phyloP scores from a whole-genome alignment of 2,113 vertebrate genomes.

The Syrmaticus mikado region DNA sequence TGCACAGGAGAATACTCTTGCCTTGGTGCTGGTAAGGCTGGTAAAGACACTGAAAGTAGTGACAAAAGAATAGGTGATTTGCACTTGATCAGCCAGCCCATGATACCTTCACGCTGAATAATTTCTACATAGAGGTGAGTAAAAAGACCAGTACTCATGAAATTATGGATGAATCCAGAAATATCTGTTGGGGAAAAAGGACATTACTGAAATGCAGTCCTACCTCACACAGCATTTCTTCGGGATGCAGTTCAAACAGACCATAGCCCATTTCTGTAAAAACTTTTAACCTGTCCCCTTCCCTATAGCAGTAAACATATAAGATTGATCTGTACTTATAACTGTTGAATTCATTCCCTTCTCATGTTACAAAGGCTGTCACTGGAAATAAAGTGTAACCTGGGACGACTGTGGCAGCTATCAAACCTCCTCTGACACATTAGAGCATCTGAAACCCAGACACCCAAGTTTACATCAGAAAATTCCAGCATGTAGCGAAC shows the following conservation, averaged over 20 bases:
- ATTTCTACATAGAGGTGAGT: not conserved
- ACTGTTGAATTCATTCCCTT: slow-evolving; percentile 72
- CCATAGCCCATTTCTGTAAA: slow-evolving; percentile 28
- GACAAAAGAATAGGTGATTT: slow-evolving; percentile 15
- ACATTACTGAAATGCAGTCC: not conserved
- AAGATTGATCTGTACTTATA: slow-evolving; percentile 73
- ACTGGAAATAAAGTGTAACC: slow-evolving; percentile 80
- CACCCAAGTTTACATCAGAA: slow-evolving; percentile 79
- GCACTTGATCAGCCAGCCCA: not conserved
- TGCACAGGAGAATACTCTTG: not conserved
- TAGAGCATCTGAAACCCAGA: slow-evolving; percentile 77
- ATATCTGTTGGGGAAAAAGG: not conserved
- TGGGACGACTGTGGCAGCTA: slow-evolving; percentile 71
- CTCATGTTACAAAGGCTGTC: slow-evolving; percentile 79
- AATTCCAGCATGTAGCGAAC: slow-evolving; percentile 78
- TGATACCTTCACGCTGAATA: not conserved
- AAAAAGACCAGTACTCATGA: not conserved
- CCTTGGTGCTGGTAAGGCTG: rapidly evolving
- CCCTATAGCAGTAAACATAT: slow-evolving; percentile 7
- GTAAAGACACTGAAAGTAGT: not conserved
- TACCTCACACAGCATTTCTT: slow-evolving; percentile 18
- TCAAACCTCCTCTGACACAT: slow-evolving; percentile 77
- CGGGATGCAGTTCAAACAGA: not conserved
- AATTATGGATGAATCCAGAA: slow-evolving; percentile 8
- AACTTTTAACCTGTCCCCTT: not conserved